Evolutionary conservation across 2,888 invertebrate species (phyloP), one percentile per base, ranked within the genome.

Genomic region (Troglohyphantes excavatus): DNA sequence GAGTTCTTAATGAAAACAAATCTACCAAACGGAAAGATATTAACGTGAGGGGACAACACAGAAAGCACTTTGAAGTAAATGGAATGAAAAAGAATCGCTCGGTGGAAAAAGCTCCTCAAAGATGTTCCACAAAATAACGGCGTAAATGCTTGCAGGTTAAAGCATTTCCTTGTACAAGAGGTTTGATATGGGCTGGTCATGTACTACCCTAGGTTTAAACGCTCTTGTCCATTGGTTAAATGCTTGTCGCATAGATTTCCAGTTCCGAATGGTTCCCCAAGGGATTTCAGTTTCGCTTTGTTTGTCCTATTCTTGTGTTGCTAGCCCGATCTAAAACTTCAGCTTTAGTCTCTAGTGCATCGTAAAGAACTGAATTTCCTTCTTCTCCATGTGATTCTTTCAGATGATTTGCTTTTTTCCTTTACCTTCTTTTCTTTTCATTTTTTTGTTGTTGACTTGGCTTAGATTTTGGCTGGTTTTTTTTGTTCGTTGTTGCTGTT

Each of bases 111-210:
- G 72, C 39, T 29, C 61, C 23, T 46, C 17, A 53, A 61, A 33
- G 43, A 61, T 76, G 70, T 68, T 88, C 61, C 23, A 6, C 59
- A 67, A 82, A 53, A 82, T 88, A 82, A 82, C 76, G 68, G 82
- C 61, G 87, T 59, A 81, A 87, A 87, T 81, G 75, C 88, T 82
- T 68, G 82, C 88, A 73, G 88, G 88, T 88, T 88, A 88, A 82
- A 88, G 88, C 88, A 82, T 88, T 88, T 88, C 82, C 88, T 88
- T 88, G 88, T 88, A 88, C 82, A 88, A 75, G 88, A 75, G 70
- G 75, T 76, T 82, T 82, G 88, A 59, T 82, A 82, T 67, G 82
- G 75, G 33, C 68, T 82, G 88, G 88, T 88, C 88, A 88, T 88
- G 88, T 88, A 82, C 88, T 88, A 61, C 81, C 81, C 75, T 75